Conservation (phyloP, 2,113 vertebrate species). For the Erinaceus europaeus region DNA sequence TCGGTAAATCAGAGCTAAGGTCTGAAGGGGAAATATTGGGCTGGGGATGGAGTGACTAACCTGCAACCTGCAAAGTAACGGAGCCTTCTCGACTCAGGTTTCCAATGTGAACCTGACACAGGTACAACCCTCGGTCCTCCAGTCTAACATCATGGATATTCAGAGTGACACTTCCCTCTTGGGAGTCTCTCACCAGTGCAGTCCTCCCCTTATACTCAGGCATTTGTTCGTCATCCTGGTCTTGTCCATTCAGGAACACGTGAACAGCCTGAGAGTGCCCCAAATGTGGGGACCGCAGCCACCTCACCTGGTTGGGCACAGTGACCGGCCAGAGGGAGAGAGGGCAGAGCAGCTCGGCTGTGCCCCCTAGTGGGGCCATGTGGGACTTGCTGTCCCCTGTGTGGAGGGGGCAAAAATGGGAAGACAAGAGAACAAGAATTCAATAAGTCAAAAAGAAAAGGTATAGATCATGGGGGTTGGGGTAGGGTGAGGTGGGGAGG, state of each 20-base stretch:
- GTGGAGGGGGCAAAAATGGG: neutral
- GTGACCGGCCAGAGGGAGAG: neutral
- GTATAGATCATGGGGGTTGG: neutral
- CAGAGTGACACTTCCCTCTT: conserved; percentile 6
- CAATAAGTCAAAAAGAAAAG: too few species aligned
- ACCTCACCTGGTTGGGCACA: conserved; percentile 4
- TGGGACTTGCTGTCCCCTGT: conserved; percentile 21
- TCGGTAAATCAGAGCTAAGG: too few species aligned
- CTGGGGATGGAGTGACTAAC: conserved; percentile 31
- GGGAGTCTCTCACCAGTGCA: conserved; percentile 2
- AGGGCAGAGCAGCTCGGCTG: conserved; percentile 55
- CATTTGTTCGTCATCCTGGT: conserved; percentile 24
- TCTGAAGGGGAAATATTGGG: too few species aligned
- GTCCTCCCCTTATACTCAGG: conserved; percentile 61
- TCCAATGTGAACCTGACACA: conserved; percentile 41
- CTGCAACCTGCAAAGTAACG: conserved; percentile 61
- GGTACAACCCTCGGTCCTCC: conserved; percentile 59
- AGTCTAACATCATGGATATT: conserved; percentile 44
- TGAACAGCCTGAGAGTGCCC: conserved; percentile 9
- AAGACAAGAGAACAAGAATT: neutral
- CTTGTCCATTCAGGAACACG: conserved; percentile 19
- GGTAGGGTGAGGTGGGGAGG: neutral
- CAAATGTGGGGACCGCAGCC: conserved; percentile 13
- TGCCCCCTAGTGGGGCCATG: conserved; percentile 44
- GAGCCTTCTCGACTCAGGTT: conserved; percentile 43